Percentiles rank a stretch among this genome's conserved stretches.
These are phyloP conservation scores for Periparus ater DNA, from an alignment of 2,797 vertebrate species.

Conservation along the genomic window DNA sequence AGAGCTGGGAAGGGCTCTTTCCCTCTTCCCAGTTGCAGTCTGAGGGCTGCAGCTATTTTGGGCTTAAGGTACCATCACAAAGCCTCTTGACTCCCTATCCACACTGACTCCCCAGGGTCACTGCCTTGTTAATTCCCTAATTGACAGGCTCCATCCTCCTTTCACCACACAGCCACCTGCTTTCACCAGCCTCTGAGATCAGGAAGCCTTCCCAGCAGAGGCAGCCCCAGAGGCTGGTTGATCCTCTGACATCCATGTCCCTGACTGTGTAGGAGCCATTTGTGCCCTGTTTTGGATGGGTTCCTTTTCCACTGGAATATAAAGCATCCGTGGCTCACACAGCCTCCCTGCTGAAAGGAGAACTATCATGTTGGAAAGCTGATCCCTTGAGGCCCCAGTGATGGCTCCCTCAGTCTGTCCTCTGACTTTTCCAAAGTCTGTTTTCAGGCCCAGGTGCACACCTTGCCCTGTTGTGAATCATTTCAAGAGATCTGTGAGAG, in stretches of 20 bases:
- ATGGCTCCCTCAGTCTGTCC: neutral
- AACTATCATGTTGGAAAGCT: neutral
- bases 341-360: neutral
- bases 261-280: no score
- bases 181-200: neutral
- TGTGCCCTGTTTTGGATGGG: fast-evolving
- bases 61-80: neutral
- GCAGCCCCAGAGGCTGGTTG: fast-evolving
- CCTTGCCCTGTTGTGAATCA: fast-evolving
- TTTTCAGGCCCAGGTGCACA: neutral
- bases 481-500: neutral
- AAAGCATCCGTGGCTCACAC: fast-evolving
- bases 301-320: neutral
- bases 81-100: neutral
- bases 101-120: fast-evolving
- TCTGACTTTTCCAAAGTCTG: neutral
- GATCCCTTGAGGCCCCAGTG: neutral
- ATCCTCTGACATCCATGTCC: fast-evolving
- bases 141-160: neutral
- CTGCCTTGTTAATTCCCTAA: neutral
- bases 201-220: neutral
- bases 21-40: neutral
- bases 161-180: neutral
- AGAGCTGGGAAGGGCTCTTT: neutral
- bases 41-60: neutral